A percentile compares a stretch with the other conserved stretches of the same genome.
phyloP scores from a whole-genome alignment of 2,797 vertebrate genomes.

The Lerista edwardsae region DNA sequence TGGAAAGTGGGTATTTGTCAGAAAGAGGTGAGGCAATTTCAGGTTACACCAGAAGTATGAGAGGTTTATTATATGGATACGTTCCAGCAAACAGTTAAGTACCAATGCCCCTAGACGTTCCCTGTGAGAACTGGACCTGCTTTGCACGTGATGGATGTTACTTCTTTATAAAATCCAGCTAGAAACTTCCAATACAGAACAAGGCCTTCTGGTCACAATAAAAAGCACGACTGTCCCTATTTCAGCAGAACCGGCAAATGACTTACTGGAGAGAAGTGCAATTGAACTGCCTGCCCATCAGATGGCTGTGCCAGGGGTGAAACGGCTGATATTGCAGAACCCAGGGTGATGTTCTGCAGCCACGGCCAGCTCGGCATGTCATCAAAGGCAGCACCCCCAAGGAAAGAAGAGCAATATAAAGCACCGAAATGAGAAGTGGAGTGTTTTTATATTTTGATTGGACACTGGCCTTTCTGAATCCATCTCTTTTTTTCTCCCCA shows the following conservation, averaged over 20 bases:
- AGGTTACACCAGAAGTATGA: neutral
- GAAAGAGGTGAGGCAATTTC: neutral
- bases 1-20: too few relatives aligned
- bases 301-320: neutral
- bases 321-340: neutral
- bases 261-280: slow-evolving; percentile 10
- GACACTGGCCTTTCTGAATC: slow-evolving; percentile 12
- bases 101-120: neutral
- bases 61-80: neutral
- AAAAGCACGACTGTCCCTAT: neutral
- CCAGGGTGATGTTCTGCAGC: neutral
- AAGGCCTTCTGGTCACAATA: neutral
- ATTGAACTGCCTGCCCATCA: slow-evolving; percentile 17
- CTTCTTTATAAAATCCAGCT: slow-evolving; percentile 7
- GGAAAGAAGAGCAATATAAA: slow-evolving; percentile 8
- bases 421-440: slow-evolving; percentile 16
- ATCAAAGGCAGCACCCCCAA: neutral
- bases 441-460: slow-evolving; percentile 22
- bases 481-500: neutral
- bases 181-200: neutral
- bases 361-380: neutral
- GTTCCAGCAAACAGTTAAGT: neutral
- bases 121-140: neutral
- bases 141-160: neutral
- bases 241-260: slow-evolving; percentile 1